Evolutionary conservation across 2,113 vertebrate genomes (phyloP).

Genomic region (Pseudonaja textilis): DNA sequence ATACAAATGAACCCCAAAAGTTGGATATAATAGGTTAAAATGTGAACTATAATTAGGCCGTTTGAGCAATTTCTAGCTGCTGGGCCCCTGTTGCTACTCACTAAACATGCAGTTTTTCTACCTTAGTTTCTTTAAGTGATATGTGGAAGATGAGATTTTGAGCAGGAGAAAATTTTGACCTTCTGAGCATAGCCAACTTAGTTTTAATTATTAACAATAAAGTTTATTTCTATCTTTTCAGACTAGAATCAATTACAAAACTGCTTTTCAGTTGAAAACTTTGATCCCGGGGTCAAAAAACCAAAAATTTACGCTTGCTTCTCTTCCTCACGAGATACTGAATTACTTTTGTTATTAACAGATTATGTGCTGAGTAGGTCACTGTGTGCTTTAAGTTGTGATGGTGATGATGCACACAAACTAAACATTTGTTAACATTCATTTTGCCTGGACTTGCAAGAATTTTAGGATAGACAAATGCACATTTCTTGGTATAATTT

Average conservation of each 20-base stretch:
- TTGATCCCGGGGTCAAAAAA: conserved; percentile 6
- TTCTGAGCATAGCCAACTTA: not conserved
- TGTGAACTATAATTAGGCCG: not conserved
- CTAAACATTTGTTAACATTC: conserved; percentile 21
- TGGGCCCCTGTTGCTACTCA: not conserved
- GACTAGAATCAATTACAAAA: conserved; percentile 27
- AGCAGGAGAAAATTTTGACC: not conserved
- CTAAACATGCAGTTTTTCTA: not conserved
- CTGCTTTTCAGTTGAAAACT: conserved; percentile 33
- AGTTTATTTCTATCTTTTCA: conserved; percentile 6
- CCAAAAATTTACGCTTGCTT: conserved; percentile 11
- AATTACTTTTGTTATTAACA: conserved; percentile 34
- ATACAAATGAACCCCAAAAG: not conserved
- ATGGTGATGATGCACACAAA: not conserved
- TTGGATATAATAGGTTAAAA: not conserved
- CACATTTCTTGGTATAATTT: not conserved
- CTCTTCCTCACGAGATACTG: not conserved
- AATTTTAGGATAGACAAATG: not conserved
- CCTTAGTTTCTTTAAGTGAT: not conserved
- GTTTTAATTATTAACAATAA: not conserved
- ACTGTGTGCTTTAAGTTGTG: not conserved
- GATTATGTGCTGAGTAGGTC: not conserved
- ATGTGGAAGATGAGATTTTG: not conserved
- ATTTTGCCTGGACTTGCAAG: conserved; percentile 3
- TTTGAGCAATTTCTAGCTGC: not conserved